Base-by-base conservation (phyloP, 2,797 vertebrate species). In the Anolis apletophallus region DNA sequence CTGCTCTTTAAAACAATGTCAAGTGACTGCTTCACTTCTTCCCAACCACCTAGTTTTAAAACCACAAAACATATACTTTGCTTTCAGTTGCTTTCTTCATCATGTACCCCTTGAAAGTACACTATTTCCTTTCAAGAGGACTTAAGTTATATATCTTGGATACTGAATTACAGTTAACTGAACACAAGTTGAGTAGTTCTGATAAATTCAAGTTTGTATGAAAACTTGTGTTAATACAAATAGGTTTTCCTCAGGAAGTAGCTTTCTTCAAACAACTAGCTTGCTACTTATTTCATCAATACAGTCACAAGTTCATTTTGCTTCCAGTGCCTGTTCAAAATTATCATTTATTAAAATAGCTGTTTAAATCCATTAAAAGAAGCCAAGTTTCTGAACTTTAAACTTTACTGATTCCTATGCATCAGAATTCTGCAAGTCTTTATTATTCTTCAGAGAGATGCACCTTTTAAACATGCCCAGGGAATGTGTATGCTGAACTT, bases 201-300 rank as follows among this genome's bases (percentile, higher is more conserved):
- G 89, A 88, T 93, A 93, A 89, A 89, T 87, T 85, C 74, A 90
- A 91, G 91, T 93, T 92, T 92, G 91, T 87, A 92, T 93, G 73
- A 94, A 93, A 93, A 93, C 94, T 92, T 94, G 91, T 67, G 84
- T 90, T 1, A 95, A 46, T 46, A 46, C 74, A 88, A 91, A 89
- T 92, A 90, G 93, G 94, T 88, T 88, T 91, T 95, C 94, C 94
- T 95, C 90, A 93, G 87, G 94, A 90, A 94, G 83, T 93, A 94
- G 91, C 90, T 95, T 89, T 93, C 91, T 96, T 92, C 95, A 95
- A 92, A 94, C 90, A 94, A 94, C 88, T 92, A 94, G 93, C 92
- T 84, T 93, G 94, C 91, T 92, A 87, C 92, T 95, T 94, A 94
- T 94, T 96, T 97, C 95, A 96, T 96, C 95, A 91, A 87, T 59